A percentile compares a stretch with the other conserved stretches of the same genome.
These are phyloP conservation scores for Nemopilema nomurai DNA, from an alignment of 30 jellyfish, hydroid and myxozoan genomes.

Conservation along the genomic window DNA sequence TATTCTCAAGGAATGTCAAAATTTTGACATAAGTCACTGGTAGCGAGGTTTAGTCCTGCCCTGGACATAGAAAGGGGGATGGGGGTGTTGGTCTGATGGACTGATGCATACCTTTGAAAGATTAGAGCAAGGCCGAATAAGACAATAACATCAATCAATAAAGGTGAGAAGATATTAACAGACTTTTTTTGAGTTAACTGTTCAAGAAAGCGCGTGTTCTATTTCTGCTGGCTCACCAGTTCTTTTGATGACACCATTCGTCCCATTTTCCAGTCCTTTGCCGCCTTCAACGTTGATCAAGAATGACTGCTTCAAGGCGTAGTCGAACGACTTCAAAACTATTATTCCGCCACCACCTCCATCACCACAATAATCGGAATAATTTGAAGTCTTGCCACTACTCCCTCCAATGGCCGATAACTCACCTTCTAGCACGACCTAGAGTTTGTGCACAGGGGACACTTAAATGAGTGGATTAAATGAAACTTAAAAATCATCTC, in stretches of 20 bases:
- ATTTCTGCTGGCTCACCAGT: background rate
- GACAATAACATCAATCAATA: no score
- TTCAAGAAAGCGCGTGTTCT: background rate
- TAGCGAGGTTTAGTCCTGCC: no score
- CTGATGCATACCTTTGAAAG: no score
- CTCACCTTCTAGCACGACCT: constrained; percentile 47
- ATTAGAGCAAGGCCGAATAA: no score
- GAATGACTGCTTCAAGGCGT: background rate
- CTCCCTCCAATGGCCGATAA: constrained; percentile 72
- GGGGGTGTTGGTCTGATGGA: no score
- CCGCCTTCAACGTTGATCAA: constrained; percentile 64
- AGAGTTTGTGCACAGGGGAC: background rate
- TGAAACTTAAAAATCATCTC: no score
- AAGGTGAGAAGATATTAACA: no score
- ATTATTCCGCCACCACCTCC: constrained; percentile 94
- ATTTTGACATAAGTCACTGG: no score
- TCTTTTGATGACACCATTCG: constrained; percentile 18
- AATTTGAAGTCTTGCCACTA: constrained; percentile 47
- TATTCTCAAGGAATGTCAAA: no score
- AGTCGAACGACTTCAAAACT: constrained; percentile 14
- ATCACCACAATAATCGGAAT: constrained; percentile 74
- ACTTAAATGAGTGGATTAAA: background rate
- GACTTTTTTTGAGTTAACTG: background rate
- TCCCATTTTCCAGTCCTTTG: constrained; percentile 66
- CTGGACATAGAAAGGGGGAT: no score